Percentiles rank a stretch among this genome's conserved stretches.
These are phyloP conservation scores for Megathymus violae DNA, from an alignment of 1,140 invertebrate species.

Conservation along the genomic window DNA sequence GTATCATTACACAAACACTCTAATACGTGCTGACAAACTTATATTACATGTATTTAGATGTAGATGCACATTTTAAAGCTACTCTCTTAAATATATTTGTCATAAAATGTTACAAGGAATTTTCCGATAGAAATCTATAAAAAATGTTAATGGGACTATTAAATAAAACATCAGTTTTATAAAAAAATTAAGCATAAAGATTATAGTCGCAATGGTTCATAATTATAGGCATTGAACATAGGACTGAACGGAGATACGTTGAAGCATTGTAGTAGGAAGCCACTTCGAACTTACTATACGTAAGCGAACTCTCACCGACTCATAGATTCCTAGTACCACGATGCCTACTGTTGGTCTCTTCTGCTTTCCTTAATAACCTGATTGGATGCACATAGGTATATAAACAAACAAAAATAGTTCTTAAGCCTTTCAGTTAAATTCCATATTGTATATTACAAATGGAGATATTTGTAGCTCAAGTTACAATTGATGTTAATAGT, in stretches of 20 bases:
- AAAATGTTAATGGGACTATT: too few species aligned
- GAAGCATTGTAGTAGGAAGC: conserved; percentile 27
- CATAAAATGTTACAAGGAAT: too few species aligned
- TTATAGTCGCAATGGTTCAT: conserved; percentile 4
- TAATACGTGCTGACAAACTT: too few species aligned
- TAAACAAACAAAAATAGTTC: conserved; percentile 36
- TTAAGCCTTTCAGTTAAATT: conserved; percentile 36
- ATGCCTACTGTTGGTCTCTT: conserved; percentile 59
- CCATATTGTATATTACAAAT: conserved; percentile 29
- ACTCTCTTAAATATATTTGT: too few species aligned
- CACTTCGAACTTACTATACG: conserved; percentile 25
- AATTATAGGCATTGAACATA: conserved; percentile 26
- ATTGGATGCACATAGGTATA: conserved; percentile 23
- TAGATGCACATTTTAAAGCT: too few species aligned
- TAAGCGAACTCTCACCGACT: conserved; percentile 38
- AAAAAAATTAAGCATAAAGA: not conserved
- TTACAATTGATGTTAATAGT: not conserved
- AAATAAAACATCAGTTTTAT: too few species aligned
- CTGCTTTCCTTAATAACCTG: conserved; percentile 43
- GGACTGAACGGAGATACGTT: too few species aligned
- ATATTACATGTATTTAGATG: too few species aligned
- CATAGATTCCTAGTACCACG: conserved; percentile 66
- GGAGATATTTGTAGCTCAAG: conserved; percentile 22
- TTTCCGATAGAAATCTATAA: too few species aligned
- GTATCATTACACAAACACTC: too few species aligned